phyloP scores from a whole-genome alignment of 2,888 invertebrate genomes.

The Pilophorus perplexus region DNA sequence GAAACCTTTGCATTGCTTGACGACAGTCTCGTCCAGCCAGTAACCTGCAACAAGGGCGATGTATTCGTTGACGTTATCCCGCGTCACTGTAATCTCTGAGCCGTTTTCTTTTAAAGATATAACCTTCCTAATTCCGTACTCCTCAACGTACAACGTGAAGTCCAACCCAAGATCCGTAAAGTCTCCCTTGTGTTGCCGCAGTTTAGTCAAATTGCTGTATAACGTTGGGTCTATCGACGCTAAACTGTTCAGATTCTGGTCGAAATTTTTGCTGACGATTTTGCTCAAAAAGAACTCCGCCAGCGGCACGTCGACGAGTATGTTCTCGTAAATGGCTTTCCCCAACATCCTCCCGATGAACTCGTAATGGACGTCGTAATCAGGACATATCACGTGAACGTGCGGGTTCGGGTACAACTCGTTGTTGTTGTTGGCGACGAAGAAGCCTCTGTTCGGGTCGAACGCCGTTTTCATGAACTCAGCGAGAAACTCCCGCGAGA shows the following conservation, averaged over 20 bases:
- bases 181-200: conserved; percentile 82
- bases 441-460: conserved; percentile 94
- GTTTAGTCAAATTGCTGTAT: conserved; percentile 83
- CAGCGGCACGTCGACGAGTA: conserved; percentile 89
- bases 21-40: conserved; percentile 86
- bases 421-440: conserved; percentile 83
- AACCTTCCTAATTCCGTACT: conserved; percentile 83
- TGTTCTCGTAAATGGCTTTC: conserved; percentile 94
- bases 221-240: conserved; percentile 89
- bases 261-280: conserved; percentile 72
- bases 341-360: conserved; percentile 93
- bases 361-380: conserved; percentile 86
- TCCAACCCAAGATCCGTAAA: conserved; percentile 86
- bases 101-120: conserved; percentile 91
- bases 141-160: conserved; percentile 87
- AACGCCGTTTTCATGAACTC: conserved; percentile 92
- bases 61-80: conserved; percentile 91
- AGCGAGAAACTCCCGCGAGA: conserved; percentile 92
- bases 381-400: conserved; percentile 78
- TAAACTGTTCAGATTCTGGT: conserved; percentile 86
- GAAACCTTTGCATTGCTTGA: conserved; percentile 74
- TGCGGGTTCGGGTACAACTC: conserved; percentile 95
- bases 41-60: conserved; percentile 95
- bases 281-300: conserved; percentile 94
- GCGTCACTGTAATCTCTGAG: conserved; percentile 83